These are phyloP conservation scores for Zonitis immaculata DNA, from an alignment of 2,888 invertebrate genomes.

Conservation along the genomic window DNA sequence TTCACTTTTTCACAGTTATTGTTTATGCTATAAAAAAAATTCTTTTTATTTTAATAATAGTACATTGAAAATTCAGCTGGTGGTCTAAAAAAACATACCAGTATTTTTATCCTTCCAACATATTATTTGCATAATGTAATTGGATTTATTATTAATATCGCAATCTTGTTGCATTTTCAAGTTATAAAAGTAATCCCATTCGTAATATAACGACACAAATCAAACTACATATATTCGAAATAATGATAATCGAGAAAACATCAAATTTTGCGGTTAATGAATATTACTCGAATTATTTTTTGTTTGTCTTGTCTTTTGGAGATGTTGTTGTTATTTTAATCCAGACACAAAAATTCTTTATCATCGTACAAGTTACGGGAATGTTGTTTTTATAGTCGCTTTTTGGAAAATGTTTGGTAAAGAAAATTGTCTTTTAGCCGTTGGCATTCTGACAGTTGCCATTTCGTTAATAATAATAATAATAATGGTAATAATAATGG, in stretches of 20 bases:
- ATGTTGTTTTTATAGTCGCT: not conserved
- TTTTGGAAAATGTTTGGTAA: not conserved
- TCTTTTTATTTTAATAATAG: not conserved
- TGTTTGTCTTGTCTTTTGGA: not conserved
- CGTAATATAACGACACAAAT: not conserved
- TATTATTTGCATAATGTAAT: conserved; percentile 11
- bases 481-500: not conserved
- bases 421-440: not conserved
- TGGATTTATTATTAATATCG: conserved; percentile 9
- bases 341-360: not conserved
- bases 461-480: not conserved
- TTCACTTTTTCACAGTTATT: too few relatives aligned
- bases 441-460: not conserved
- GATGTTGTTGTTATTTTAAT: too few relatives aligned
- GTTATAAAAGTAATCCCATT: not conserved
- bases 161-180: not conserved
- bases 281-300: too few relatives aligned
- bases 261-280: too few relatives aligned
- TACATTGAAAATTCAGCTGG: not conserved
- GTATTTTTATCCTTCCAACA: not conserved
- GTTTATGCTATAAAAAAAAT: too few relatives aligned
- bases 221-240: not conserved
- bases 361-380: not conserved
- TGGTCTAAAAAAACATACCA: not conserved
- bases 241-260: too few relatives aligned